Percentiles rank a stretch among this genome's conserved stretches.
phyloP scores from a whole-genome alignment of 2,888 invertebrate genomes.

The Lasiommata megera region DNA sequence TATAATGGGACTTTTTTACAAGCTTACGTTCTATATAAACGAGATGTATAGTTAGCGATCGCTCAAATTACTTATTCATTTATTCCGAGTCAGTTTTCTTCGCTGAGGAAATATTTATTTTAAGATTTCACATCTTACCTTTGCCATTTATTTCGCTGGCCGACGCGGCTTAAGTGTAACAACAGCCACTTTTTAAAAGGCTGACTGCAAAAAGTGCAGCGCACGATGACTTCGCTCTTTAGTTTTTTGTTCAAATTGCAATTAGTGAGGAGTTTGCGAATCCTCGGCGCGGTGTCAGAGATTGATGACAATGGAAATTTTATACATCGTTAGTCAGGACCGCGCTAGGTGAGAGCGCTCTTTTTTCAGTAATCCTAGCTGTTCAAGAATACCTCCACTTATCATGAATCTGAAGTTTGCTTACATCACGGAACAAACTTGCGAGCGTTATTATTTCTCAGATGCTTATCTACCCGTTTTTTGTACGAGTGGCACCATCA shows the following conservation, averaged over 20 bases:
- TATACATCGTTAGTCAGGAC: constrained; percentile 79
- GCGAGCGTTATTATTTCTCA: not conserved
- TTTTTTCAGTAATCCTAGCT: constrained; percentile 74
- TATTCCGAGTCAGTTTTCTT: not conserved
- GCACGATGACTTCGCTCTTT: constrained; percentile 74
- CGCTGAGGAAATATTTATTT: not conserved
- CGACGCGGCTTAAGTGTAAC: constrained; percentile 37
- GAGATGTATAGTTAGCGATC: no score
- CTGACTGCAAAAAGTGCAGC: constrained; percentile 69
- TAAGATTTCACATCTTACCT: not conserved
- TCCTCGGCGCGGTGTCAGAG: constrained; percentile 78
- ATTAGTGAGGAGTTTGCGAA: constrained; percentile 80
- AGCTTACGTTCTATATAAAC: no score
- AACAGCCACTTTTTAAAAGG: constrained; percentile 51
- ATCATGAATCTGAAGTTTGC: constrained; percentile 21
- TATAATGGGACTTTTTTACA: no score
- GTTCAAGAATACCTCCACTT: constrained; percentile 46
- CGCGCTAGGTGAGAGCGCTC: constrained; percentile 74
- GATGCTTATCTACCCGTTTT: no score
- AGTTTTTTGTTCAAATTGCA: constrained; percentile 80
- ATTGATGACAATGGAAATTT: constrained; percentile 82
- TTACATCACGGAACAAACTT: not conserved
- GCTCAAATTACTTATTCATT: not conserved
- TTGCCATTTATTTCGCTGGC: constrained; percentile 20
- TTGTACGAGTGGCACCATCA: no score